Base-by-base conservation (phyloP, 2,888 invertebrate genomes). In the Lasioglossum villosulum region DNA sequence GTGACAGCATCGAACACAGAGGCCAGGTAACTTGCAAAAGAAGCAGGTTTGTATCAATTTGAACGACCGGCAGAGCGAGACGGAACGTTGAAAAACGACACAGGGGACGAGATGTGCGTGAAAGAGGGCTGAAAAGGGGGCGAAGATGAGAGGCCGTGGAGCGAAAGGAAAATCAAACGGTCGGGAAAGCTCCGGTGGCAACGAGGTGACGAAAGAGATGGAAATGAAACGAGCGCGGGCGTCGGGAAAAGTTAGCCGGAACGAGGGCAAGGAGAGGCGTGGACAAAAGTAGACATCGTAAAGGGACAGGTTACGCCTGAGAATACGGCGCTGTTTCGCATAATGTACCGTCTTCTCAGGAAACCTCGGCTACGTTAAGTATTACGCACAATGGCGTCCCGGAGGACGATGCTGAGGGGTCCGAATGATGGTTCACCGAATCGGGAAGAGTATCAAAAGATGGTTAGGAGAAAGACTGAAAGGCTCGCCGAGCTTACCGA, bases 231-330 rank as follows among this genome's bases (percentile, higher is more conserved):
- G n/a, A 19, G 14, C 72, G 30, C 45, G n/a, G 34, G 14, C 72
- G 30, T 59, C 14, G 56, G n/a, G 39, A 71, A 76, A 16, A 45
- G 30, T n/a, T 37, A 45, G 48, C 16, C 19, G 30, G 68, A 19
- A 68, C 23, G 72, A 66, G 42, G 30, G 27, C 34, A 39, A 45
- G 59, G 66, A 34, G 77, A n/a, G 66, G 23, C 48, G 39, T 37
- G 77, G 68, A 80, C 73, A 77, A 74, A 78, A 78, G 78, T 78
- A 77, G 74, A 78, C 73, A 42, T 73, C 73, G 82, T 77, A 68
- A 82, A 77, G 73, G 48, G 63, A 77, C 66, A 37, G 68, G 52
- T 68, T 73, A 73, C 52, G 63, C n/a, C 19, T 23, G 66, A 74
- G 82, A 52, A 73, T 70, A 68, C 73, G 52, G n/a, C 16, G 63